Percentiles rank a stretch among this genome's conserved stretches.
phyloP scores from a whole-genome alignment of 2,888 invertebrate species.

The Melanostoma scalare region DNA sequence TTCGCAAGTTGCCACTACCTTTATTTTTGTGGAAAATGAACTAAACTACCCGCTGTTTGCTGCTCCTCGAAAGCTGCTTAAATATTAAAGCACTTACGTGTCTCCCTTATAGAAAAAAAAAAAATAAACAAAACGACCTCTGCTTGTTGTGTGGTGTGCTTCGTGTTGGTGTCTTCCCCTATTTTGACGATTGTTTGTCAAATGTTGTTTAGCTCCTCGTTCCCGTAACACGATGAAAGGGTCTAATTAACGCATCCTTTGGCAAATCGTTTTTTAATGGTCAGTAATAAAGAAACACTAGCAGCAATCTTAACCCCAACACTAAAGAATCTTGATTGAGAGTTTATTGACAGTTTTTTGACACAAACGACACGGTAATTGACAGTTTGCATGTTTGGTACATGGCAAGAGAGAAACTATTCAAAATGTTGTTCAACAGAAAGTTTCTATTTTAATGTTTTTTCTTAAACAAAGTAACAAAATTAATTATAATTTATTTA shows the following conservation, averaged over 20 bases:
- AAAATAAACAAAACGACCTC: background rate
- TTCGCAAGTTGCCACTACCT: slow-evolving; percentile 7
- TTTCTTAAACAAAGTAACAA: background rate
- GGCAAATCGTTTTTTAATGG: slow-evolving; percentile 67
- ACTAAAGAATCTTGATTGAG: background rate
- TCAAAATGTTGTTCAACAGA: slow-evolving; percentile 1
- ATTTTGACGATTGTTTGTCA: background rate
- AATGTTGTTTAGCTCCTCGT: background rate
- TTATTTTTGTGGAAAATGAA: slow-evolving; percentile 13
- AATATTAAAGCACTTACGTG: slow-evolving; percentile 48
- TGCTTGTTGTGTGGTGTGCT: background rate
- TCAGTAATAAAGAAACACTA: slow-evolving; percentile 9
- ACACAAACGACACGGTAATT: slow-evolving; percentile 28
- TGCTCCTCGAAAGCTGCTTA: background rate
- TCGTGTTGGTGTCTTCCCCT: background rate
- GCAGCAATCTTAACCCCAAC: background rate
- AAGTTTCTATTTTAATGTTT: background rate
- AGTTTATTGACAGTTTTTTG: slow-evolving; percentile 22
- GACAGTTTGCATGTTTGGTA: slow-evolving; percentile 46
- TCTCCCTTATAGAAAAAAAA: slow-evolving; percentile 14
- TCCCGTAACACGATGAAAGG: slow-evolving; percentile 1
- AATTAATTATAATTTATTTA: slow-evolving; percentile 53
- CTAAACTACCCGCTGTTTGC: background rate
- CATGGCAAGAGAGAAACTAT: slow-evolving; percentile 12
- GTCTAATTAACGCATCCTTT: slow-evolving; percentile 66